Conservation (phyloP, 2,888 invertebrate genomes). For the Meliscaeva auricollis region DNA sequence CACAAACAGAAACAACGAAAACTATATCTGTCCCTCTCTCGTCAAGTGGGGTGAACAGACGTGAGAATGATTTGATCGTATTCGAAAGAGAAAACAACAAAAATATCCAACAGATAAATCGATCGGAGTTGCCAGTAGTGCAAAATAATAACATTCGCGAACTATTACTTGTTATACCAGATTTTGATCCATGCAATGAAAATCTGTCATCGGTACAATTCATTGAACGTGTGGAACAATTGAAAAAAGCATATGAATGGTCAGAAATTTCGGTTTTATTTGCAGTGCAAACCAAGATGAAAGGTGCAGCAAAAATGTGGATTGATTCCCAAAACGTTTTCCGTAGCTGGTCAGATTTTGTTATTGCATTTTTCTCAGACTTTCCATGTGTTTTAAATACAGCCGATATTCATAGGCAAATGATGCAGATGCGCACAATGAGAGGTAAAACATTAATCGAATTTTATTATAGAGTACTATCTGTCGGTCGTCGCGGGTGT, state of each 20-base stretch:
- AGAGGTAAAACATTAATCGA: constrained; percentile 18
- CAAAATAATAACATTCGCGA: constrained; percentile 28
- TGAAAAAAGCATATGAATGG: constrained; percentile 61
- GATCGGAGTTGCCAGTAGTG: neutral
- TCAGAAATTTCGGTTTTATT: constrained; percentile 48
- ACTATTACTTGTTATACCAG: constrained; percentile 42
- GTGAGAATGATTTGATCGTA: neutral
- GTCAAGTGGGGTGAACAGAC: too few species aligned
- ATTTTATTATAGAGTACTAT: constrained; percentile 49
- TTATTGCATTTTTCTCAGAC: constrained; percentile 1
- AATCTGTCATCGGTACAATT: constrained; percentile 52
- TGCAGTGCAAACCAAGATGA: constrained; percentile 55
- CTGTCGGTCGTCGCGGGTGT: constrained; percentile 58
- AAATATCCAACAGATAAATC: neutral
- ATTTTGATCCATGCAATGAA: constrained; percentile 49
- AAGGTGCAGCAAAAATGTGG: constrained; percentile 61
- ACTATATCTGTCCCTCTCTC: neutral
- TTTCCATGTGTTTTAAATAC: constrained; percentile 13
- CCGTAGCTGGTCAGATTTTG: constrained; percentile 44
- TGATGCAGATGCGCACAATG: constrained; percentile 51
- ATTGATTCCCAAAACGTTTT: constrained; percentile 60
- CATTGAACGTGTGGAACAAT: constrained; percentile 52
- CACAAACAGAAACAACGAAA: neutral
- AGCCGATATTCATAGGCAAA: constrained; percentile 7
- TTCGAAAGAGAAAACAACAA: neutral